Base-by-base conservation (phyloP, 1,140 invertebrate genomes). In the Plodia interpunctella region DNA sequence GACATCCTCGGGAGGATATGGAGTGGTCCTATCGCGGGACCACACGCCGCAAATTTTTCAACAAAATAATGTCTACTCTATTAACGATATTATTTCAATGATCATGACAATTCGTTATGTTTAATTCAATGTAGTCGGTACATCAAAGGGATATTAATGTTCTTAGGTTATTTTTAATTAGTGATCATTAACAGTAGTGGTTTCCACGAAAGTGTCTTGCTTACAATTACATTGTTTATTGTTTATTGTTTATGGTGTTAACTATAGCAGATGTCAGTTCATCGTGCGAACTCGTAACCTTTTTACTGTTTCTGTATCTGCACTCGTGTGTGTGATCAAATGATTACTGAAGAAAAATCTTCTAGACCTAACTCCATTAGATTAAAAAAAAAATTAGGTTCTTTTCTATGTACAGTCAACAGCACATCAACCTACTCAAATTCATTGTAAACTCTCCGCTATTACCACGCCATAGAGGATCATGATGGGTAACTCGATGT, bases 101-200 rank as follows among this genome's bases (percentile, higher is more conserved):
- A n/a, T n/a, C 15, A 44, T 15, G 38, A 15, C 38, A 6, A 15
- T 44, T 44, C 38, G 2, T 15, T 44, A 15, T 5, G 6, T 44
- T 44, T 17, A 15, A 4, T 17, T 44, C 38, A 44, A 9, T 13
- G 32, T 44, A 1, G 15, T 15, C 38, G 38, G 38, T 6, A 44
- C 38, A 3, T 15, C 13, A 44, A 44, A 44, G 38, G 0, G 3
- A 17, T 44, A 6, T 44, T 51, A 51, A 19, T 51, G 49, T 51
- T 51, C 49, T 49, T 51, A 51, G 49, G 5, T 20, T 21, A 51
- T 51, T 51, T 51, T 51, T 51, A 51, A 51, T 51, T 51, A 51
- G 49, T n/a, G 8, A 6, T 15, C 18, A 20, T 51, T 51, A 51
- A 51, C 49, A 20, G 49, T 20, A 19, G 2, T 51, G 3, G 9